Conservation (phyloP, 2,113 vertebrate species). For the Oryzias melastigma region DNA sequence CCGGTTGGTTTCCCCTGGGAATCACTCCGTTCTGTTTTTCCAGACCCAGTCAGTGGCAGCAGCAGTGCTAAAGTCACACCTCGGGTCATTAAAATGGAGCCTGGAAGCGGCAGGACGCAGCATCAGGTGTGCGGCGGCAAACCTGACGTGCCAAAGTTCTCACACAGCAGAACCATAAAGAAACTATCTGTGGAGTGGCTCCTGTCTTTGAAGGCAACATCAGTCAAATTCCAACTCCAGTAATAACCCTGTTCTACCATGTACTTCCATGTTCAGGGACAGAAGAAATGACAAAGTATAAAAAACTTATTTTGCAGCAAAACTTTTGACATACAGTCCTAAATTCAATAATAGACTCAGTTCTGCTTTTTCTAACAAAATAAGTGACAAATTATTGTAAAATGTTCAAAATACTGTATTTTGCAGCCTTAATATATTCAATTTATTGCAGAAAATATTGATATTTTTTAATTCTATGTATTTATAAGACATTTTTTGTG, state of each 20-base stretch:
- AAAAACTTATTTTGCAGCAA: neutral
- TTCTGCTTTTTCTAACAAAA: too few relatives aligned
- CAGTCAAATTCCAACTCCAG: constrained; percentile 36
- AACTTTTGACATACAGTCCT: too few relatives aligned
- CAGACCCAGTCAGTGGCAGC: constrained; percentile 60
- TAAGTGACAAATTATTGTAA: too few relatives aligned
- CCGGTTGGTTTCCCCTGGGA: constrained; percentile 37
- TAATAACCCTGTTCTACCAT: neutral
- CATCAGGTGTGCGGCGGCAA: constrained; percentile 66
- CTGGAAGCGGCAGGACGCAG: constrained; percentile 43
- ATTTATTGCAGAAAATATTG: too few relatives aligned
- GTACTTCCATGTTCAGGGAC: neutral
- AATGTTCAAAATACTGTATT: too few relatives aligned
- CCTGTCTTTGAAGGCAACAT: constrained; percentile 65
- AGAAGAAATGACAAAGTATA: neutral
- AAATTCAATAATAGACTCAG: too few relatives aligned
- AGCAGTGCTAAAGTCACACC: constrained; percentile 74
- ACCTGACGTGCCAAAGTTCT: constrained; percentile 63
- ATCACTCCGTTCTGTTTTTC: constrained; percentile 60
- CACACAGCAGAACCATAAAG: constrained; percentile 55
- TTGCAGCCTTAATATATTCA: too few relatives aligned
- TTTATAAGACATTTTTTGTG: too few relatives aligned
- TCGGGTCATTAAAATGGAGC: constrained; percentile 62
- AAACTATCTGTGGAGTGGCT: constrained; percentile 48
- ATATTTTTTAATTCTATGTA: too few relatives aligned